A percentile compares a stretch with the other conserved stretches of the same genome.
phyloP scores from a whole-genome alignment of 2,113 vertebrate genomes.

The Rana temporaria region DNA sequence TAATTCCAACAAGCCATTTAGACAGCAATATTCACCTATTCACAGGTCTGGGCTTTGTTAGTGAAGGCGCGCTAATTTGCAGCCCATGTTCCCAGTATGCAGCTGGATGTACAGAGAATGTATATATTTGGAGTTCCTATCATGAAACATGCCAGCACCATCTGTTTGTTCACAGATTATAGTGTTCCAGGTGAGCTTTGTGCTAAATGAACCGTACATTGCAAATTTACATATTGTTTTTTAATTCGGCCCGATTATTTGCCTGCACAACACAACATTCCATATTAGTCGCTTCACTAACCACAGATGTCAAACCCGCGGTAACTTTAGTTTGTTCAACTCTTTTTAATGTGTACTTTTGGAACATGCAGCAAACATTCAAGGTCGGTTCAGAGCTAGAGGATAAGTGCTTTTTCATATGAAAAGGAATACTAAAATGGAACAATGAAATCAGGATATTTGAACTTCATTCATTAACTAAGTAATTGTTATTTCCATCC shows the following conservation, averaged over 20 bases:
- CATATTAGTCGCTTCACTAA: conserved; percentile 47
- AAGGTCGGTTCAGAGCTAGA: too few relatives aligned
- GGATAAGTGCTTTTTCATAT: too few relatives aligned
- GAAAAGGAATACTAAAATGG: too few relatives aligned
- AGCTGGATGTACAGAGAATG: not conserved
- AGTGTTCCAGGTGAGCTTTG: conserved; percentile 53
- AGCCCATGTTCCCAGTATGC: not conserved
- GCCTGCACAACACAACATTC: conserved; percentile 52
- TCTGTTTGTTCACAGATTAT: conserved; percentile 53
- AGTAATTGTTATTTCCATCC: too few relatives aligned
- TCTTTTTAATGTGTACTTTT: conserved; percentile 31
- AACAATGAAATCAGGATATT: too few relatives aligned
- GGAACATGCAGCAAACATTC: too few relatives aligned
- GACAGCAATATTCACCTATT: too few relatives aligned
- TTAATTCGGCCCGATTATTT: conserved; percentile 52
- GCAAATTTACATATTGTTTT: conserved; percentile 58
- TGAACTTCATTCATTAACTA: too few relatives aligned
- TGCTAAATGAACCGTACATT: conserved; percentile 52
- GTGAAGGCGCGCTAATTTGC: too few relatives aligned
- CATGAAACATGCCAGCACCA: conserved; percentile 47
- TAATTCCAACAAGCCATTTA: too few relatives aligned
- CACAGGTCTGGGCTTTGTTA: too few relatives aligned
- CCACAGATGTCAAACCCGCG: conserved; percentile 47
- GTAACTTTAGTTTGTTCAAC: conserved; percentile 31
- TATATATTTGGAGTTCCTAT: conserved; percentile 41